Percentiles rank a stretch among this genome's conserved stretches.
phyloP scores from a whole-genome alignment of 30 jellyfish, hydroid and myxozoan species.

The Hydractinia symbiolongicarpus region DNA sequence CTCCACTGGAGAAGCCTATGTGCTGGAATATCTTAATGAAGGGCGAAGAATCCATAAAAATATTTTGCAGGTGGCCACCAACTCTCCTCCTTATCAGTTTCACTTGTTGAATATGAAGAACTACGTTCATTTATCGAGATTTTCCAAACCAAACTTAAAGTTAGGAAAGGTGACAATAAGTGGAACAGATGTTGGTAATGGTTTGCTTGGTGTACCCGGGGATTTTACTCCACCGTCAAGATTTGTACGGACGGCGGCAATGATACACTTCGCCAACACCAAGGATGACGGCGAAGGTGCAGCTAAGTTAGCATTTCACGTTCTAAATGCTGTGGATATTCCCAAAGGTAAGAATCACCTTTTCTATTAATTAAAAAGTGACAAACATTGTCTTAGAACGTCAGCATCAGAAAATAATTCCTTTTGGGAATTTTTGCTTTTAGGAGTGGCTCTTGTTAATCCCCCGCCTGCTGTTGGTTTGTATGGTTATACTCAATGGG shows the following conservation, averaged over 20 bases:
- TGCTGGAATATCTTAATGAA: constrained; percentile 18
- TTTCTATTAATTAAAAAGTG: no score
- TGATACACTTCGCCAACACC: neutral
- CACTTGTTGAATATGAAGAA: neutral
- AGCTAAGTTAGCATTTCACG: neutral
- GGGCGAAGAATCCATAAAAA: constrained; percentile 12
- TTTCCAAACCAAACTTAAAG: neutral
- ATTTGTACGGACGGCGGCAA: constrained; percentile 6
- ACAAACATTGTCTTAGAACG: no score
- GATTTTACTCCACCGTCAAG: constrained; percentile 16
- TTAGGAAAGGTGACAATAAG: neutral
- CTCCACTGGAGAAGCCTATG: constrained; percentile 2
- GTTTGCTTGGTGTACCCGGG: constrained; percentile 10
- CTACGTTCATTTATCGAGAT: neutral
- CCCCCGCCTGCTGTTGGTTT: neutral
- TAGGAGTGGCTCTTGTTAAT: neutral
- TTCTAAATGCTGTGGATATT: constrained; percentile 1
- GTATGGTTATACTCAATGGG: neutral
- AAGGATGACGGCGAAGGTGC: neutral
- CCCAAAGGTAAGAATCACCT: neutral
- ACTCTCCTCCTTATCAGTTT: constrained; percentile 2
- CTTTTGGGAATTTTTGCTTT: no score
- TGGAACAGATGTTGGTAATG: neutral
- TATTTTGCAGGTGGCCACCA: constrained; percentile 1
- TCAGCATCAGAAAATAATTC: no score